Evolutionary conservation across 23 tunicate species (phyloP), one percentile per base, ranked within the genome.

Genomic region (Aplidium turbinatum): DNA sequence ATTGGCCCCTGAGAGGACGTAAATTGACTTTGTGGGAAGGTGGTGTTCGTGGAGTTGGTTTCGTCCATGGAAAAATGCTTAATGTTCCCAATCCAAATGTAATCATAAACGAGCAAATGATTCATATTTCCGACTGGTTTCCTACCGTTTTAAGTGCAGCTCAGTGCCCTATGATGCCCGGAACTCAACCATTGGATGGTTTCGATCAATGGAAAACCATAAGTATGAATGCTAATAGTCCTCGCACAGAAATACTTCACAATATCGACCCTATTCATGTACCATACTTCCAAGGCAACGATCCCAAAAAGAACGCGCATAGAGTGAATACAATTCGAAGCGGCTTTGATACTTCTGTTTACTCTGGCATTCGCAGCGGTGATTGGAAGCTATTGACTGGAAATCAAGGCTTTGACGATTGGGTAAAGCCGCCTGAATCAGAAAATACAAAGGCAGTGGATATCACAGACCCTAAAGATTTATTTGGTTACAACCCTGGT

Each of bases 61-160:
- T 85, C 56, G 84, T 85, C 31, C 77, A 68, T 70, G 91, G 91
- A 4, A 29, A 67, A 75, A 67, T 78, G 35, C 38, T 87, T 5
- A 83, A 81, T 29, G 78, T 73, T 3, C 78, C 63, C 18, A 65
- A 65, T 31, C 73, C 84, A 16, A 60, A 80, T 19, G 81, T 63
- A 11, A 38, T 11, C 23, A 36, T 39, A 0, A 66, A 79, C 69
- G 58, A 74, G 16, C 58, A 82, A 42, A 45, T 73, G 16, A 73
- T 73, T 27, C 95, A 87, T 56, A 58, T 87, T 36, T 87, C 95
- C 20, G 95, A 87, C 55, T 87, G 95, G 95, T 65, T 56, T 31
- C 95, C 95, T 24, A 87, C 95, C 3, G 27, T 87, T n/a, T 27
- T 87, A 6, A 33, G 47, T 53, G 95, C 82, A 3, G 67, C 77